phyloP scores from a whole-genome alignment of 37 sponge, comb jelly and placozoan species.

The Diacarnus erythraeanus region DNA sequence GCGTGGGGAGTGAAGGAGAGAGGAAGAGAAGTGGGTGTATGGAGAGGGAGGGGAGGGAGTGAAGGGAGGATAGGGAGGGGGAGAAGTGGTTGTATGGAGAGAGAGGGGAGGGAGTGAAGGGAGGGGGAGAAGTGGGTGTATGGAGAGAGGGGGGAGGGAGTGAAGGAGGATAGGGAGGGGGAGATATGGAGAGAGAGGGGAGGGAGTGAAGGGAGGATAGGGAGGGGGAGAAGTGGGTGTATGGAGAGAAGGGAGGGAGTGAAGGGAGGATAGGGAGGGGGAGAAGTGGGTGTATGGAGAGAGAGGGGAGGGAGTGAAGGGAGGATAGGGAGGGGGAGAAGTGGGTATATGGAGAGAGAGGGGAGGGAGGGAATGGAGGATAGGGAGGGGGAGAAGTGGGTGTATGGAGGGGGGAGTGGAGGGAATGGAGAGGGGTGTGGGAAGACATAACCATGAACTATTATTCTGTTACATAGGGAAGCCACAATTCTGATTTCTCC shows the following conservation, averaged over 20 bases:
- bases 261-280: background rate
- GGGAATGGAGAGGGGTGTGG: background rate
- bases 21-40: background rate
- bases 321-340: background rate
- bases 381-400: background rate
- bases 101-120: background rate
- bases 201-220: background rate
- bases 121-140: background rate
- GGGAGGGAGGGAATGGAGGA: background rate
- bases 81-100: background rate
- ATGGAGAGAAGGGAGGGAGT: no score
- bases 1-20: background rate
- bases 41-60: background rate
- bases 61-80: background rate
- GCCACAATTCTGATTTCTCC: conserved; percentile 58
- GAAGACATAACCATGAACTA: background rate
- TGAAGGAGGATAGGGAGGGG: background rate
- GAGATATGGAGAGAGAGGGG: background rate
- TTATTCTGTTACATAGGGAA: conserved; percentile 46
- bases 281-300: background rate
- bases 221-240: background rate
- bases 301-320: background rate
- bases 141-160: background rate
- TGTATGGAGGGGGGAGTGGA: background rate
- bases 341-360: no score